Conservation (phyloP, 2,797 vertebrate species). For the Melanotaenia parkinsoni region DNA sequence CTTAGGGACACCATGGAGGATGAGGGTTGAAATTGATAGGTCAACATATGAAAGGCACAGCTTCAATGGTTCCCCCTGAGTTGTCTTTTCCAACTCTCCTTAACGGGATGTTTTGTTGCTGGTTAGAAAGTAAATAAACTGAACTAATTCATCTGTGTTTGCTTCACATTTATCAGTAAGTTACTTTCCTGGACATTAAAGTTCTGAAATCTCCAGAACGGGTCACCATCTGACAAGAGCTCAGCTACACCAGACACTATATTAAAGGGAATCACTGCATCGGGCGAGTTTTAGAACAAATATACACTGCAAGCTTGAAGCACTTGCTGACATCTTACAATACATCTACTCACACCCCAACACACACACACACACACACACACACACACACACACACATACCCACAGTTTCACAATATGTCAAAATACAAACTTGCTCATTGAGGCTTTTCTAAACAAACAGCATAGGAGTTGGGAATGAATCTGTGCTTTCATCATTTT, state of each 20-base stretch:
- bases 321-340: constrained; percentile 72
- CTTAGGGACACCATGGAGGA: constrained; percentile 30
- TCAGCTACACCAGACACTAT: constrained; percentile 51
- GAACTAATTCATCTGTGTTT: too few relatives aligned
- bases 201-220: constrained; percentile 26
- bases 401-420: constrained; percentile 16
- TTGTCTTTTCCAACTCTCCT: constrained; percentile 60
- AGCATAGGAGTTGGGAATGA: constrained; percentile 38
- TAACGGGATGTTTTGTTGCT: constrained; percentile 1
- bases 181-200: background rate
- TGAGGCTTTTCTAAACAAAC: constrained; percentile 56
- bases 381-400: too few relatives aligned
- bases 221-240: constrained; percentile 29
- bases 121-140: background rate
- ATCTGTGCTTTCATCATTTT: constrained; percentile 72
- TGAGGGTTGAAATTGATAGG: constrained; percentile 36
- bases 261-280: constrained; percentile 80
- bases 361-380: too few relatives aligned
- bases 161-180: background rate
- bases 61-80: constrained; percentile 81
- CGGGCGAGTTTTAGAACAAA: constrained; percentile 56
- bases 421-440: constrained; percentile 34
- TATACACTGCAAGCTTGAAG: constrained; percentile 49
- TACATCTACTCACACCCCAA: too few relatives aligned
- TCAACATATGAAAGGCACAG: constrained; percentile 81